Evolutionary conservation across 2,113 vertebrate genomes (phyloP).

Genomic region (Tinamus guttatus): DNA sequence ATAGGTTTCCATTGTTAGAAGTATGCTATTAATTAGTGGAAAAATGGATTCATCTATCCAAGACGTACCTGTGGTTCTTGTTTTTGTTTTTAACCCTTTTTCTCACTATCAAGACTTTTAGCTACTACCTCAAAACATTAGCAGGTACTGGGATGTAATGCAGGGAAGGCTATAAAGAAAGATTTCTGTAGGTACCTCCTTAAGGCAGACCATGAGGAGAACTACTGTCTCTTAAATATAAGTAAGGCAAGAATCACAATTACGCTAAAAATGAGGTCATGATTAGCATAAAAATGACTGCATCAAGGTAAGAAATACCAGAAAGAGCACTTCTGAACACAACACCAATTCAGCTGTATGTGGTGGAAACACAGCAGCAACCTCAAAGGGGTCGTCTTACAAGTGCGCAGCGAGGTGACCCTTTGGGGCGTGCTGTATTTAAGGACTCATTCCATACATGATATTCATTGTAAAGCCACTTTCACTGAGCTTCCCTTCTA

Average conservation of each 20-base stretch:
- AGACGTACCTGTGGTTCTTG: slow-evolving; percentile 45
- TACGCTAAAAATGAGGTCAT: not conserved
- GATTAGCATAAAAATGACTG: not conserved
- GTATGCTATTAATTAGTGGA: slow-evolving; percentile 73
- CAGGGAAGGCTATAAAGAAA: not conserved
- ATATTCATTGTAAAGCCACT: not conserved
- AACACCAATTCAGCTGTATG: not conserved
- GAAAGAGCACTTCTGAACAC: not conserved
- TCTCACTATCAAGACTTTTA: not conserved
- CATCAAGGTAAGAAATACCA: not conserved
- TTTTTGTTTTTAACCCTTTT: slow-evolving; percentile 35
- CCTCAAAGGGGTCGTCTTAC: not conserved
- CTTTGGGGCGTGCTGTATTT: not conserved
- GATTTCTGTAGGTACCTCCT: slow-evolving; percentile 16
- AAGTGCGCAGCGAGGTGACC: not conserved
- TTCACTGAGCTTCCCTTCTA: not conserved
- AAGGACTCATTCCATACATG: not conserved
- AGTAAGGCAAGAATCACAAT: not conserved
- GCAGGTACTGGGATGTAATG: not conserved
- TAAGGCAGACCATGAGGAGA: not conserved
- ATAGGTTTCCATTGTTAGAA: slow-evolving; percentile 79
- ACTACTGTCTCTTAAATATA: not conserved
- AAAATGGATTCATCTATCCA: slow-evolving; percentile 72
- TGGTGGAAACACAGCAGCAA: slow-evolving; percentile 8
- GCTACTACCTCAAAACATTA: not conserved